Base-by-base conservation (phyloP, 2,113 vertebrate genomes). In the Isurus oxyrinchus region DNA sequence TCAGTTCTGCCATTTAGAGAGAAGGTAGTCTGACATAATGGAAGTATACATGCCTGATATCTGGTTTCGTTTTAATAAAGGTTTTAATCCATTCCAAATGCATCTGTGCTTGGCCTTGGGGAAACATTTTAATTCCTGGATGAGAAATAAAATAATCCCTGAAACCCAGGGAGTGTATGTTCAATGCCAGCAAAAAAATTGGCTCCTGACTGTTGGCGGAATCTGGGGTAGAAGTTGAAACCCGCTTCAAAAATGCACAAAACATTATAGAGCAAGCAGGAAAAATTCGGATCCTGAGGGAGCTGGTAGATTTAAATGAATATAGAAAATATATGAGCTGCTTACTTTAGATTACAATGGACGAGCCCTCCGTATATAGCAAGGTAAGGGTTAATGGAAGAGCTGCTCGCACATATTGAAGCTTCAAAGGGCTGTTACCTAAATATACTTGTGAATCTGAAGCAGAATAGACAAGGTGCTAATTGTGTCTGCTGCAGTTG, bases 381-480 rank as follows among this genome's bases (percentile, higher is more conserved):
- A 69, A 31, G 11, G 8, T 5, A 49, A 95, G 93, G 63, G 93
- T 72, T 95, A 95, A 95, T 13, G 63, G 40, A 49, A 40, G 40
- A 69, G 66, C 8, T 11, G 25, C 40, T 53, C 11, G 14, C 63
- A 27, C 7, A 95, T 11, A 95, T 49, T 25, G n/a, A 44, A 69
- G 94, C n/a, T 69, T 69, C 94, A 95, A 19, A n/a, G 57, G 88
- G 31, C 14, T 91, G 88, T 59, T 35, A 91, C 31, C 88, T 91
- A 55, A 93, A 93, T 93, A 14, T 61, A 59, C 55, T 59, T 91
- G 88, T 91, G 88, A n/a, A 95, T 95, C n/a, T 69, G 63, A 49
- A 53, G 25, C 94, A 49, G 94, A 94, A 49, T 31, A 31, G 66
- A 95, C 94, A 53, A 95, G 94, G 61, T 95, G 44, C 94, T 95